Base-by-base conservation (phyloP, 2,888 invertebrate genomes). In the Trachelus iudaicus region DNA sequence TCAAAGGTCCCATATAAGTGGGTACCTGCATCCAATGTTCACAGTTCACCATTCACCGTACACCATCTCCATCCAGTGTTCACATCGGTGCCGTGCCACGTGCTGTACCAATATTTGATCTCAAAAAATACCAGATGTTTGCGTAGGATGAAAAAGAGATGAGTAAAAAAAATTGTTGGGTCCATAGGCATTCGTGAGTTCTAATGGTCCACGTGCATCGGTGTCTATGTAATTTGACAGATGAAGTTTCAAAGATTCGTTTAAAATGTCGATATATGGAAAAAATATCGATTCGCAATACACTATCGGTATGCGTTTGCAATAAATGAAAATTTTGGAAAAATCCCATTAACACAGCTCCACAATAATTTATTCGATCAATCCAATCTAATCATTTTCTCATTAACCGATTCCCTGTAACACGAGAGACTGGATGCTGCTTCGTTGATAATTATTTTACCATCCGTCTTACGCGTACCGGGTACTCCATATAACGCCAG, bases 71-170 rank as follows among this genome's bases (percentile, higher is more conserved):
- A 40, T 56, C 56, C 56, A 71, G 2, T 23, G 74, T 34, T 74
- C 34, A 74, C 35, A 23, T 30, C 74, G n/a, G 34, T 73, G 76
- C 35, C 76, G 30, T 35, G 78, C 78, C 78, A 73, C 78, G 78
- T 76, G 78, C 78, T 78, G 73, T 73, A 75, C 76, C 76, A 78
- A 78, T 78, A 78, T 78, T 78, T 78, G 78, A 78, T 78, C 78
- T 76, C 56, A 73, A 78, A 78, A 78, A 78, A 78, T 78, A 78
- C 76, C 78, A 56, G 73, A 69, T 78, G 78, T 78, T 78, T 78
- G 78, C 78, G 76, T 76, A 78, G 78, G 78, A 78, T 76, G 75
- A 56, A 23, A 56, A 56, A 23, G 56, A 23, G 23, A 23, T 0
- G 56, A 56, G 56, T 23, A 23, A 56, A 56, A 23, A 40, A 78